These are phyloP conservation scores for Paraescarpia echinospica DNA, from an alignment of 1,140 invertebrate genomes.

Conservation along the genomic window DNA sequence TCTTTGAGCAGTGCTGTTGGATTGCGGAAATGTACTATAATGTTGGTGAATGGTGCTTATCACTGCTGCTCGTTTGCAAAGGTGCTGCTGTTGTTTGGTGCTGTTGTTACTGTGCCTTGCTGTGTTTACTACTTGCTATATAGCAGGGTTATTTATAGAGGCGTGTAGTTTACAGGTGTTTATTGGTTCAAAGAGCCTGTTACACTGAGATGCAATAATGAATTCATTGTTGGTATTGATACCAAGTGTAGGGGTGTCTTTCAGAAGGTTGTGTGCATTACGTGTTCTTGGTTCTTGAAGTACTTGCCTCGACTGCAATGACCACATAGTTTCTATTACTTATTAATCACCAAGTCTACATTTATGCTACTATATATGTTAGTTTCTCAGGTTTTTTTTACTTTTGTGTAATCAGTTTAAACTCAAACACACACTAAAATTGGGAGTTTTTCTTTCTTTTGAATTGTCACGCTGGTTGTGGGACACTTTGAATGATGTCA, in stretches of 20 bases:
- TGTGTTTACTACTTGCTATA: not conserved
- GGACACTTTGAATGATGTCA: no score
- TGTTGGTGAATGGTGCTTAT: not conserved
- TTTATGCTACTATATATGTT: not conserved
- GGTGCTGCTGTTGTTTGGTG: not conserved
- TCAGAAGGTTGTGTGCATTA: not conserved
- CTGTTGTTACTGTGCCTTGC: not conserved
- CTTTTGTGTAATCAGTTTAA: not conserved
- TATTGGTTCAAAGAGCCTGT: not conserved
- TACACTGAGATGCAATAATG: not conserved
- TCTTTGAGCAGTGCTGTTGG: not conserved
- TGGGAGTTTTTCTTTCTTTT: not conserved
- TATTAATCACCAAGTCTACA: not conserved
- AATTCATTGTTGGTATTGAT: not conserved
- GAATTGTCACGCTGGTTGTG: no score
- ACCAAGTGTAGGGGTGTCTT: not conserved
- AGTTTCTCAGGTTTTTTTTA: not conserved
- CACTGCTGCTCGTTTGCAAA: not conserved
- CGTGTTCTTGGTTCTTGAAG: not conserved
- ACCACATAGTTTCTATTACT: not conserved
- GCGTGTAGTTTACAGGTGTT: not conserved
- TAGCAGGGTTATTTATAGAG: not conserved
- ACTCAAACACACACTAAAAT: not conserved
- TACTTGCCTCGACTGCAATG: no score
- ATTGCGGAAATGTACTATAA: not conserved